phyloP scores from a whole-genome alignment of 2,888 invertebrate genomes.

The Drosophila acutilabella region DNA sequence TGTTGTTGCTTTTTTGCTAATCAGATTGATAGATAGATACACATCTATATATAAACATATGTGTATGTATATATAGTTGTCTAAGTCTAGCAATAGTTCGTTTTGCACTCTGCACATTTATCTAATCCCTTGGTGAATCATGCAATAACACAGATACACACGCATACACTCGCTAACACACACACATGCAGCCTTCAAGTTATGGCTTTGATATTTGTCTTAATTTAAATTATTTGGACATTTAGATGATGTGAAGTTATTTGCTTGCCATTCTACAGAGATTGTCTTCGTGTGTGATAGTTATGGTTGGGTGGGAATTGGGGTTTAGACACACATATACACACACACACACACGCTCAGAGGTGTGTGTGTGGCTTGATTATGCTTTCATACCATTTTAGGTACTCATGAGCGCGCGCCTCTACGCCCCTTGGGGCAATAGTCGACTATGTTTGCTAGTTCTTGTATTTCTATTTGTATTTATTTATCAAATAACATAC shows the following conservation, averaged over 20 bases:
- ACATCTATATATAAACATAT: slow-evolving; percentile 2
- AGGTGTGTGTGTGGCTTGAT: slow-evolving; percentile 17
- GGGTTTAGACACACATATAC: slow-evolving; percentile 12
- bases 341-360: slow-evolving; percentile 21
- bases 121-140: slow-evolving; percentile 17
- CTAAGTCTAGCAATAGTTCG: slow-evolving; percentile 49
- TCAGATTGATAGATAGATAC: slow-evolving; percentile 21
- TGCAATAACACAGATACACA: slow-evolving; percentile 9
- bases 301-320: slow-evolving; percentile 15
- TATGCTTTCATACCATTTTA: slow-evolving; percentile 44
- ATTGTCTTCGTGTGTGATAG: slow-evolving; percentile 67
- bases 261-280: slow-evolving; percentile 54
- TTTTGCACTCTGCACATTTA: slow-evolving; percentile 24
- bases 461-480: slow-evolving; percentile 29
- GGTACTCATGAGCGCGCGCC: slow-evolving; percentile 63
- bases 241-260: slow-evolving; percentile 19
- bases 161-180: slow-evolving; percentile 3
- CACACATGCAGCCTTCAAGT: slow-evolving; percentile 34
- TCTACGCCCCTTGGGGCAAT: slow-evolving; percentile 39
- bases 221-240: slow-evolving; percentile 47
- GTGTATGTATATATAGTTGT: slow-evolving; percentile 27
- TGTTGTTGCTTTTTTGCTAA: slow-evolving; percentile 50
- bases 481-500: slow-evolving; percentile 35
- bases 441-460: slow-evolving; percentile 35
- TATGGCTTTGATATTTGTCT: slow-evolving; percentile 40